Evolutionary conservation across 2,888 invertebrate genomes (phyloP).

Genomic region (Meiosimyza platycephala): DNA sequence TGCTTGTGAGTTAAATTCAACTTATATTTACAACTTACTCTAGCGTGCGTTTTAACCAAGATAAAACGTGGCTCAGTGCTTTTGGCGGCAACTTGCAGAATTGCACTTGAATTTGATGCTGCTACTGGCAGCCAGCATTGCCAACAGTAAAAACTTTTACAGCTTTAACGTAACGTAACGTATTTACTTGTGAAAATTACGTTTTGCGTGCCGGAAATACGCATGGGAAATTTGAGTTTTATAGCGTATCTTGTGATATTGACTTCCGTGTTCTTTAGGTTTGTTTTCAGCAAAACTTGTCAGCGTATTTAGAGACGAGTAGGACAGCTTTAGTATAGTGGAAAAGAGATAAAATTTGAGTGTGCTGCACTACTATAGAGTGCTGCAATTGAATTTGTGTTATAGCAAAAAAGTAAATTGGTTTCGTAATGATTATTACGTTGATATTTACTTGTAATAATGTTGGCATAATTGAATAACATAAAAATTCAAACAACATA

Average conservation of each 20-base stretch:
- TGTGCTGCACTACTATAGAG: too few relatives aligned
- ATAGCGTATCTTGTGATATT: background rate
- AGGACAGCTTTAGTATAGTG: too few relatives aligned
- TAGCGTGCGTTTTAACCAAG: background rate
- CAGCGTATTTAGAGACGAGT: too few relatives aligned
- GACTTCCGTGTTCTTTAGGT: background rate
- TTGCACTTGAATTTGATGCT: background rate
- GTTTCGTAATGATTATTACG: too few relatives aligned
- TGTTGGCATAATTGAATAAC: too few relatives aligned
- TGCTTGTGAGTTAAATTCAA: background rate
- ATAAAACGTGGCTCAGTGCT: background rate
- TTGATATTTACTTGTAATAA: too few relatives aligned
- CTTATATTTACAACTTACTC: background rate
- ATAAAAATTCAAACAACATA: too few relatives aligned
- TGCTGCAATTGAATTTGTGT: too few relatives aligned
- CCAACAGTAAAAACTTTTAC: constrained; percentile 12
- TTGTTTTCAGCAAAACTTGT: too few relatives aligned
- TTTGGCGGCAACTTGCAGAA: background rate
- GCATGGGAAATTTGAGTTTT: constrained; percentile 25
- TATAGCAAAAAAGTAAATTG: too few relatives aligned
- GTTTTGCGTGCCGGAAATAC: constrained; percentile 30
- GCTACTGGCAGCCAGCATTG: background rate
- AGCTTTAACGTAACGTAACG: background rate
- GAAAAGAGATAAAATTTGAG: too few relatives aligned
- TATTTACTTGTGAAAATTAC: constrained; percentile 13